A percentile compares a stretch with the other conserved stretches of the same genome.
Evolutionary conservation across 2,113 vertebrate species (phyloP).

Genomic region (Halichoerus grypus): DNA sequence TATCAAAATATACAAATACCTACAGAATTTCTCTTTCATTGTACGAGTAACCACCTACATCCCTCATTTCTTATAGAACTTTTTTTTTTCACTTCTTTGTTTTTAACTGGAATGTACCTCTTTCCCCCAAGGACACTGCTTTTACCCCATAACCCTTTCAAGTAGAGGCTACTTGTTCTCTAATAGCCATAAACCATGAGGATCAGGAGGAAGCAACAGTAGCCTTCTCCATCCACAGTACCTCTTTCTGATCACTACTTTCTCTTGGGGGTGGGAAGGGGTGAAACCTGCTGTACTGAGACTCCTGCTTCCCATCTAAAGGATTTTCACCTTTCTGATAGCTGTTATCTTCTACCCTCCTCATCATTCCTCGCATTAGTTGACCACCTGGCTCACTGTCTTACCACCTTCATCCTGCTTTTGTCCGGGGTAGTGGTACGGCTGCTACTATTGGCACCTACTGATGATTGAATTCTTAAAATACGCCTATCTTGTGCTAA

Average conservation of each 20-base stretch:
- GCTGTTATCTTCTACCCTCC: neutral
- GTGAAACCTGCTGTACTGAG: neutral
- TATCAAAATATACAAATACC: neutral
- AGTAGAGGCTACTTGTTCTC: neutral
- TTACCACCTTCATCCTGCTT: neutral
- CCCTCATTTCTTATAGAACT: neutral
- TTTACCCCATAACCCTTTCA: neutral
- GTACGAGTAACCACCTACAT: neutral
- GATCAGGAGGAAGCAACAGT: neutral
- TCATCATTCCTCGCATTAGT: neutral
- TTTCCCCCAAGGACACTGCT: neutral
- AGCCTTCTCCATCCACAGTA: neutral
- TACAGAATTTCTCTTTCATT: neutral
- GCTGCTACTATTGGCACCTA: neutral
- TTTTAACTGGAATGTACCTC: neutral
- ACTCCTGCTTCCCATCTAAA: neutral
- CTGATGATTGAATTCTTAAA: neutral
- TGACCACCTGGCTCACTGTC: neutral
- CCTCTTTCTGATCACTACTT: neutral
- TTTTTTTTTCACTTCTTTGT: neutral
- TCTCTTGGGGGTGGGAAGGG: accelerated
- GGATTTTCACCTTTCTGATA: neutral
- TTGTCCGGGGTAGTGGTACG: neutral
- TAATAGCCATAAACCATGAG: accelerated
- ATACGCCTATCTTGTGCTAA: too few species aligned